phyloP scores from a whole-genome alignment of 2,113 vertebrate species.

The Amphilophus citrinellus region DNA sequence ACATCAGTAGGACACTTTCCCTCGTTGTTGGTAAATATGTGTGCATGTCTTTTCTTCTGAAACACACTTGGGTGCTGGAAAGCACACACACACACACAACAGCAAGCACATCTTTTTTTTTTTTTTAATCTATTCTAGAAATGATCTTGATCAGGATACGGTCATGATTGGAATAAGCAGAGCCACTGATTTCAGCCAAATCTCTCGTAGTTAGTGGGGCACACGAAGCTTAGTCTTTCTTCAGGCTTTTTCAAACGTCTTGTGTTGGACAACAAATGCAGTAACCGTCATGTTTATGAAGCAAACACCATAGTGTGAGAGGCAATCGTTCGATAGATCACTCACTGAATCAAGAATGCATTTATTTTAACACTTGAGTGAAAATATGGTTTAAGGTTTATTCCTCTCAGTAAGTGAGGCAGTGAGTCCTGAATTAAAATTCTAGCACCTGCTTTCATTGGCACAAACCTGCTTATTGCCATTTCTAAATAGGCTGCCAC shows the following conservation, averaged over 20 bases:
- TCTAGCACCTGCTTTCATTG: background rate
- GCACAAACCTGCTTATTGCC: background rate
- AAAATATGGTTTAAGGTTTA: constrained; percentile 4
- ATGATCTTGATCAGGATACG: constrained; percentile 15
- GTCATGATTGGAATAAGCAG: constrained; percentile 15
- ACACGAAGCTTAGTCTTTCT: constrained; percentile 41
- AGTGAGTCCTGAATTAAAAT: background rate
- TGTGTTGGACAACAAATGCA: constrained; percentile 48
- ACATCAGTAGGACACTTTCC: constrained; percentile 40
- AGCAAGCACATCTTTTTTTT: background rate
- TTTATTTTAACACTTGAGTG: background rate
- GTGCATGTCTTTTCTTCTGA: constrained; percentile 19
- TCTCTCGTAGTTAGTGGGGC: constrained; percentile 44
- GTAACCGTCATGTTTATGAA: constrained; percentile 26
- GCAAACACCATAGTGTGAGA: background rate
- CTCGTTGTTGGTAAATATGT: constrained; percentile 48
- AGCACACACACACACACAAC: background rate
- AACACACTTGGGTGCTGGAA: constrained; percentile 5
- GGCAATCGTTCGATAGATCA: background rate
- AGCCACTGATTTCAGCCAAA: constrained; percentile 14
- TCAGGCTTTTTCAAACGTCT: constrained; percentile 36
- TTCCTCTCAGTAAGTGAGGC: background rate
- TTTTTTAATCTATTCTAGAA: background rate
- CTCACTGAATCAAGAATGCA: constrained; percentile 1
- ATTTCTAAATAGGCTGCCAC: too few relatives aligned